Percentiles rank a stretch among this genome's conserved stretches.
Conservation (phyloP, 2,113 vertebrate species). For the Pampusana beccarii region DNA sequence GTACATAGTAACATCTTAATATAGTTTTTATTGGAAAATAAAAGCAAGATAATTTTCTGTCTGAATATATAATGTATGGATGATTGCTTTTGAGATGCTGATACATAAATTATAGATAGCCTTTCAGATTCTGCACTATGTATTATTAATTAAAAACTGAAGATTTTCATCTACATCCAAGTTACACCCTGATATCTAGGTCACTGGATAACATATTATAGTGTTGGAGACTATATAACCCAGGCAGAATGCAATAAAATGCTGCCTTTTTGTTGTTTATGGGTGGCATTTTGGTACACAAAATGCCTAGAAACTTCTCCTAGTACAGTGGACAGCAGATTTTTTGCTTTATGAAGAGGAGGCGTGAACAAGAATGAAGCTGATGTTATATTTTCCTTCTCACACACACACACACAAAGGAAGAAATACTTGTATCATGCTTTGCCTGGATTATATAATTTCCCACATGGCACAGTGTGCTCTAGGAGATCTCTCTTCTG, state of each 20-base stretch:
- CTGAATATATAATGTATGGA: conserved; percentile 72
- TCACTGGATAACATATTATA: conserved; percentile 16
- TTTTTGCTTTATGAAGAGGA: background rate
- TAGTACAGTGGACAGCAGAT: background rate
- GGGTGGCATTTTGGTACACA: background rate
- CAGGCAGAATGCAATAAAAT: background rate
- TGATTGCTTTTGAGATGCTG: conserved; percentile 66
- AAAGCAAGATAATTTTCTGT: conserved; percentile 63
- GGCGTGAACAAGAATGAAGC: background rate
- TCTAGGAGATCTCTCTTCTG: background rate
- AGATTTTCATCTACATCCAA: conserved; percentile 62
- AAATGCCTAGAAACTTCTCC: background rate
- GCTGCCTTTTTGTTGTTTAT: background rate
- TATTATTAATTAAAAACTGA: conserved; percentile 79
- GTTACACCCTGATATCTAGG: conserved; percentile 52
- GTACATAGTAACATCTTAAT: conserved; percentile 20
- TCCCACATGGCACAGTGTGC: background rate
- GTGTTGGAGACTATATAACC: conserved; percentile 1
- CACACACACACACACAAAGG: background rate
- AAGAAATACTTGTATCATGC: background rate
- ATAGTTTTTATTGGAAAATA: conserved; percentile 60
- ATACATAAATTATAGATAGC: conserved; percentile 75
- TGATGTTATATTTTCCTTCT: background rate
- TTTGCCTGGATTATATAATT: background rate
- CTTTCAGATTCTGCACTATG: conserved; percentile 66